Conservation (phyloP, 2,797 vertebrate genomes). For the Rhinella marina region DNA sequence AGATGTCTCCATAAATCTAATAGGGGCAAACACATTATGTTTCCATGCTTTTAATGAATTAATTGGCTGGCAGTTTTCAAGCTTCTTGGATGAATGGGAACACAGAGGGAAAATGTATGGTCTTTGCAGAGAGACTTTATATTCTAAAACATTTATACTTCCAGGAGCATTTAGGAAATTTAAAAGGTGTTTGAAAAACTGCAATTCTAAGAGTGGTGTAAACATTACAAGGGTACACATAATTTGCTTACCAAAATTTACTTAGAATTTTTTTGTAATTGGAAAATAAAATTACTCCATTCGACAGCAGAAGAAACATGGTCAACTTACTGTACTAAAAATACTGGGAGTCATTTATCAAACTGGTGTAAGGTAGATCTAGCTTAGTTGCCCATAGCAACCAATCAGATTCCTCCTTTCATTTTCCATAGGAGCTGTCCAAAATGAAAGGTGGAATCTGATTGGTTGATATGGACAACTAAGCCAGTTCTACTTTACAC, state of each 20-base stretch:
- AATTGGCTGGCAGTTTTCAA: slow-evolving; percentile 52
- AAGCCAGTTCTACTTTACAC: too few relatives aligned
- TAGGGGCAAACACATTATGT: slow-evolving; percentile 60
- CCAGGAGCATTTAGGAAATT: slow-evolving; percentile 6
- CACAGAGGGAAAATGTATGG: slow-evolving; percentile 33
- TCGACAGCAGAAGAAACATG: too few relatives aligned
- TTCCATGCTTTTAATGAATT: slow-evolving; percentile 60
- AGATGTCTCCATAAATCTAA: slow-evolving; percentile 60
- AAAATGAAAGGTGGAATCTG: too few relatives aligned
- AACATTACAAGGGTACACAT: neutral
- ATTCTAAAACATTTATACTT: slow-evolving; percentile 26
- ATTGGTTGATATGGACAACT: too few relatives aligned
- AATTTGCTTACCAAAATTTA: neutral
- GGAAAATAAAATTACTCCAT: neutral
- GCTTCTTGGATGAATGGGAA: slow-evolving; percentile 10
- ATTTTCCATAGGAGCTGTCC: too few relatives aligned
- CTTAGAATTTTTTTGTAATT: neutral
- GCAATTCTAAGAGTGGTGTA: neutral
- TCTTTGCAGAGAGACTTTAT: slow-evolving; percentile 23
- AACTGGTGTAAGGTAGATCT: too few relatives aligned
- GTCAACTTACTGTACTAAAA: too few relatives aligned
- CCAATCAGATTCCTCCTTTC: too few relatives aligned
- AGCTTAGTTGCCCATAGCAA: too few relatives aligned
- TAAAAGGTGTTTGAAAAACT: slow-evolving; percentile 3
- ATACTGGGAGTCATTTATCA: too few relatives aligned